Evolutionary conservation across 2,113 vertebrate species (phyloP), one percentile per base, ranked within the genome.

Genomic region (Bucco capensis): DNA sequence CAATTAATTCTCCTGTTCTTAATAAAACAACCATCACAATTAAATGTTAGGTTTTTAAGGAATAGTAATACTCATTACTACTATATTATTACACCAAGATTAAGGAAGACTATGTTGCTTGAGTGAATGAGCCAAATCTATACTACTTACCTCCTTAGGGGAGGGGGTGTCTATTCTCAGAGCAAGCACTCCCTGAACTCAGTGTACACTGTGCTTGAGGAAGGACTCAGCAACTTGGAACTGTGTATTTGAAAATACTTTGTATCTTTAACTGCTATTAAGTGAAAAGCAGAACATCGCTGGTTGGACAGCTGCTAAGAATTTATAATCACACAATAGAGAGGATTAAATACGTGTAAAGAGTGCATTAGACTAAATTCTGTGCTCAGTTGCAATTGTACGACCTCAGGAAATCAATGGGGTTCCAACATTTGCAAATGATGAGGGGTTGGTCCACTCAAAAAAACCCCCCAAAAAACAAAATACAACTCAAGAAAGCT

Each of bases 321-420:
- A 95, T 94, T 93, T 80, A 90, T 90, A 73, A 80, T 77, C 86
- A 56, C 83, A 95, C 92, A 96, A 94, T 82, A 82, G 74, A 76
- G 81, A 92, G 90, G 90, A 95, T 96, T 96, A 96, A 94, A 94
- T 66, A 90, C 69, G 88, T 73, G 83, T 86, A 84, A 93, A 90
- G 90, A 76, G 70, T 79, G 62, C 86, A 92, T 82, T 85, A 89
- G 84, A 76, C 86, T 92, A 90, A 94, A 87, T 76, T 95, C 89
- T 66, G 62, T 62, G 81, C 94, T 92, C 84, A 31, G 58, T 84
- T 95, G 71, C 81, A 88, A 66, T 88, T 75, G 74, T 79, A 47
- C 0, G 7, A 89, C 74, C 81, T 91, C 62, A 82, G 71, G 50
- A 94, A 93, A 96, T 95, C 92, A 92, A 93, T 38, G 78, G 88